Evolutionary conservation across 2,888 invertebrate species (phyloP).

Genomic region (Nebria brevicollis): DNA sequence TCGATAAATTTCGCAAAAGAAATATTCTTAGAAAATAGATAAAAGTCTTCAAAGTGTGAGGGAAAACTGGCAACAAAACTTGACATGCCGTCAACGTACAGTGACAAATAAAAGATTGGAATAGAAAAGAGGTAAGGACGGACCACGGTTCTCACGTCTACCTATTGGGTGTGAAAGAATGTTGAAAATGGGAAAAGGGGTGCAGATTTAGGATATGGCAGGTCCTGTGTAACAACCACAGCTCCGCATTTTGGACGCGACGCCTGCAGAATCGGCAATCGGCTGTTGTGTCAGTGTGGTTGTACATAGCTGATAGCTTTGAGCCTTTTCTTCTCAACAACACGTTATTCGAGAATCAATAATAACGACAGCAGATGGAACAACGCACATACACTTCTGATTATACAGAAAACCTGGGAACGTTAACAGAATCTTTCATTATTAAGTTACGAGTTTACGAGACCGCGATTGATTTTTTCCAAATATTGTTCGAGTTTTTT

Average conservation of each 20-base stretch:
- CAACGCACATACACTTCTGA: conserved; percentile 48
- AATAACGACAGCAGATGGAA: conserved; percentile 24
- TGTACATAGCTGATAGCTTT: neutral
- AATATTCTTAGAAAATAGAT: conserved; percentile 46
- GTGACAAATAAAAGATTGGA: conserved; percentile 35
- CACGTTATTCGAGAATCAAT: conserved; percentile 25
- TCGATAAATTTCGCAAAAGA: conserved; percentile 23
- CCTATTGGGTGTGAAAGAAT: conserved; percentile 11
- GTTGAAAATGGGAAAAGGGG: neutral
- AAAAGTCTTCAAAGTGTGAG: conserved; percentile 25
- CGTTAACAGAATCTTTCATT: too few species aligned
- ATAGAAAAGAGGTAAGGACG: conserved; percentile 35
- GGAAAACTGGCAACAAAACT: conserved; percentile 21
- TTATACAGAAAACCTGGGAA: too few species aligned
- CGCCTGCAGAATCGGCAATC: conserved; percentile 19
- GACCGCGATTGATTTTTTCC: too few species aligned
- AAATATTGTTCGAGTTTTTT: too few species aligned
- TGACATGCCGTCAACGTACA: conserved; percentile 41
- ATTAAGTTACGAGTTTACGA: too few species aligned
- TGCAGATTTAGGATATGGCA: neutral
- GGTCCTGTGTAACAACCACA: neutral
- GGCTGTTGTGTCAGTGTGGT: conserved; percentile 15
- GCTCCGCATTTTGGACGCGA: neutral
- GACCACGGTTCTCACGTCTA: neutral
- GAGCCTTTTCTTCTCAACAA: neutral